Evolutionary conservation across 2,888 invertebrate species (phyloP), one percentile per base, ranked within the genome.

Genomic region (Colostygia pectinataria): DNA sequence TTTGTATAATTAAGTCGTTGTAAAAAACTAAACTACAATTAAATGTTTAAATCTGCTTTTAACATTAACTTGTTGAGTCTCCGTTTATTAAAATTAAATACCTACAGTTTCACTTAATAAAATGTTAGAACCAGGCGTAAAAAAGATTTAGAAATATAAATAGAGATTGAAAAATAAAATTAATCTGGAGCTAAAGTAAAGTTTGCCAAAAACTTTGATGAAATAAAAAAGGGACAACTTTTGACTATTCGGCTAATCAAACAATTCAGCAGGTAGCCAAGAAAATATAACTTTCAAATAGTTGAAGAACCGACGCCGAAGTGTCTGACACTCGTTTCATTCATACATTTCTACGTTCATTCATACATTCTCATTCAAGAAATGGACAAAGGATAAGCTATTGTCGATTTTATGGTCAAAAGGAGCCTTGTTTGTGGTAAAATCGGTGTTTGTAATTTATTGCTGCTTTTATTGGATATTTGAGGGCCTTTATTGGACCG

Each of bases 361-460:
- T 66, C 64, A 66, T 50, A 53, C 54, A 48, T 4, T 49, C 37
- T 44, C 57, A 57, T 62, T 60, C 57, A 55, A 24, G 18, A 31
- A 46, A 40, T 4, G 36, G 14, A 62, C 47, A 57, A 63, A 66
- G 61, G 60, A 32, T 34, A n/a, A 36, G 8, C 53, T 44, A 49
- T 60, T 60, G 60, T 60, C 4, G 45, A 43, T 51, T 57, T 59
- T 56, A 61, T 61, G 61, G 56, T 55, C 51, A 29, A 53, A 56
- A 46, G 37, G 53, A 45, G 38, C 56, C 62, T 61, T 65, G 68
- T 66, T 73, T 75, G 73, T 63, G 74, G 74, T 68, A 52, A 63
- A 65, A 66, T 61, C 66, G 59, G 61, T 61, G 63, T 56, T 51
- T 46, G 47, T 71, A 69, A 75, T 75, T 74, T 75, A 75, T 68